Conservation (phyloP, 2,113 vertebrate species). For the Pardalotus punctatus region DNA sequence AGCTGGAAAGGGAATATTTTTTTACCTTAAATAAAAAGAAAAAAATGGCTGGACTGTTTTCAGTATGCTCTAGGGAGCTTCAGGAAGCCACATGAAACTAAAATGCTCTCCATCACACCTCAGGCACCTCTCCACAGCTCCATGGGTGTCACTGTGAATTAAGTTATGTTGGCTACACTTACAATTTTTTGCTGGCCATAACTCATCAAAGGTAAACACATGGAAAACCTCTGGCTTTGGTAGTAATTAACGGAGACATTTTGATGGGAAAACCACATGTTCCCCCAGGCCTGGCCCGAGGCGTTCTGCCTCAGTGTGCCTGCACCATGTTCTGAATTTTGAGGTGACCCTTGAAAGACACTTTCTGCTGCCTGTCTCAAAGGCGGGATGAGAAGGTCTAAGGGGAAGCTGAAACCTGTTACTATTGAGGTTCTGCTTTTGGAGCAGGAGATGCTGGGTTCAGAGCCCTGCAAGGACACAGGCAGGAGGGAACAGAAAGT, state of each 20-base stretch:
- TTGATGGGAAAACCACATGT: not conserved
- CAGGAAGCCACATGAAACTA: constrained; percentile 38
- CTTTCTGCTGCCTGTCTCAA: not conserved
- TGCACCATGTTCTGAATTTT: not conserved
- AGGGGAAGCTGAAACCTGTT: not conserved
- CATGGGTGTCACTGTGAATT: not conserved
- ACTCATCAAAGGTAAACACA: constrained; percentile 9
- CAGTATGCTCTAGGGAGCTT: constrained; percentile 8
- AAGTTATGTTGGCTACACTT: not conserved
- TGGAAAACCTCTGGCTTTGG: constrained; percentile 8
- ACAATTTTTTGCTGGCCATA: not conserved
- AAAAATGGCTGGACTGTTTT: constrained; percentile 1
- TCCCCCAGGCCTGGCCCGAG: not conserved
- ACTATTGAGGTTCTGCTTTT: not conserved
- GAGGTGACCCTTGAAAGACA: not conserved
- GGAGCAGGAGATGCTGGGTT: not conserved
- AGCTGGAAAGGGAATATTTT: constrained; percentile 40
- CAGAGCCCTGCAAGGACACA: not conserved
- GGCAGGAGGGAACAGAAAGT: not conserved
- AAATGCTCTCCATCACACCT: constrained; percentile 6
- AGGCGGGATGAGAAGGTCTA: not conserved
- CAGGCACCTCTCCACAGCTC: not conserved
- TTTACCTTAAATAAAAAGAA: not conserved
- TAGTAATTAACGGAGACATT: not conserved
- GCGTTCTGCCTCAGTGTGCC: not conserved